phyloP scores from a whole-genome alignment of 2,113 vertebrate species.

The Sakesphorus luctuosus region DNA sequence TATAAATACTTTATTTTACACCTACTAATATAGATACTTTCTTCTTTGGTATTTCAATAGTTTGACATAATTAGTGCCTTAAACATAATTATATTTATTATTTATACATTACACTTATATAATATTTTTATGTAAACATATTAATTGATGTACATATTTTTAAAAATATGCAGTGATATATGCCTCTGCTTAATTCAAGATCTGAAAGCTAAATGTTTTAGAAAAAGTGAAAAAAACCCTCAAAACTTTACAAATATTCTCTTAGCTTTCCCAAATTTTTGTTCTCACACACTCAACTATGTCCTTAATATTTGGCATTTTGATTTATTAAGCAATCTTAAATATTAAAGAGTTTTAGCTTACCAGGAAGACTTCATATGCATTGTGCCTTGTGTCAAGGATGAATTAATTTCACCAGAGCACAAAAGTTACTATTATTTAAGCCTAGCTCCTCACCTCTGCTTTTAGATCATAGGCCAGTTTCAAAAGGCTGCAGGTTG shows the following conservation, averaged over 20 bases:
- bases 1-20: background rate
- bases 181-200: background rate
- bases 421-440: slow-evolving; percentile 88
- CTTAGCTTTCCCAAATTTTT: slow-evolving; percentile 54
- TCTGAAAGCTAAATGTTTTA: slow-evolving; percentile 37
- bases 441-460: slow-evolving; percentile 63
- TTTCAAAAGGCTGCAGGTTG: slow-evolving; percentile 74
- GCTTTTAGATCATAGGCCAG: slow-evolving; percentile 71
- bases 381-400: slow-evolving; percentile 86
- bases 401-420: slow-evolving; percentile 93
- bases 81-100: background rate
- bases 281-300: slow-evolving; percentile 60
- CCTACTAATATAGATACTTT: background rate
- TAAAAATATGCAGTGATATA: background rate
- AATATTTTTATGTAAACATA: no score
- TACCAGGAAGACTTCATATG: slow-evolving; percentile 82
- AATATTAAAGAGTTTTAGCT: slow-evolving; percentile 83
- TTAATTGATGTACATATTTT: background rate
- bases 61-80: slow-evolving; percentile 25
- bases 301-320: slow-evolving; percentile 86
- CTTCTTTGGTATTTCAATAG: background rate
- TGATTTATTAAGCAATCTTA: slow-evolving; percentile 95
- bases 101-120: background rate
- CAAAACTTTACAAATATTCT: slow-evolving; percentile 15
- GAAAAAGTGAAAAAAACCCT: background rate